Evolutionary conservation across 2,888 invertebrate genomes (phyloP).

Genomic region (Melipona bicolor): DNA sequence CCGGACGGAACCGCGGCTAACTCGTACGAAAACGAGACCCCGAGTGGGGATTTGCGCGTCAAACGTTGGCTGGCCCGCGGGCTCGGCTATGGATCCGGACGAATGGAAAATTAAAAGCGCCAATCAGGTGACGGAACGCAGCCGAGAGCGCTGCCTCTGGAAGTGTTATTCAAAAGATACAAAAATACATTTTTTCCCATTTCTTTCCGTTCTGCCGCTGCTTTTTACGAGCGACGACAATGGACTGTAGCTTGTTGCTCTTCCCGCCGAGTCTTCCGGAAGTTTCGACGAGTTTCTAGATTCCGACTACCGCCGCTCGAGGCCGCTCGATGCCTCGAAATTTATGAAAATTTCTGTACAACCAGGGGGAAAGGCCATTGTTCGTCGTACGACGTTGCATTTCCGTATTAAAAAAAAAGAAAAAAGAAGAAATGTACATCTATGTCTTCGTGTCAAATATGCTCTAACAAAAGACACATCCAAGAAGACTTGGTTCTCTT

Average conservation of each 20-base stretch:
- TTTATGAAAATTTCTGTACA: slow-evolving; percentile 27
- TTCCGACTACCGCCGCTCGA: neutral
- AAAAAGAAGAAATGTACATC: neutral
- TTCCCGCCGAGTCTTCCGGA: slow-evolving; percentile 19
- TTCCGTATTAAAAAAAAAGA: neutral
- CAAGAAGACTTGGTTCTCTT: neutral
- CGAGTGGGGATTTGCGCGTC: slow-evolving; percentile 61
- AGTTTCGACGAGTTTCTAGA: slow-evolving; percentile 27
- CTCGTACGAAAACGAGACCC: slow-evolving; percentile 42
- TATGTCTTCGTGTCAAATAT: neutral
- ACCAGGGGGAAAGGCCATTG: neutral
- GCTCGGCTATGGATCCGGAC: slow-evolving; percentile 50
- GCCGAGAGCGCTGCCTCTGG: slow-evolving; percentile 61
- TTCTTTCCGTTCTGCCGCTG: slow-evolving; percentile 30
- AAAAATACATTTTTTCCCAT: slow-evolving; percentile 62
- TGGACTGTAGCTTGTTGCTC: slow-evolving; percentile 34
- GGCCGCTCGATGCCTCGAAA: slow-evolving; percentile 2
- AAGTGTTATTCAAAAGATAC: slow-evolving; percentile 66
- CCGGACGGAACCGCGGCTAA: no score
- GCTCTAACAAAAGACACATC: neutral
- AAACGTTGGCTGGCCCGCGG: slow-evolving; percentile 60
- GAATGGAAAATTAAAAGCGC: slow-evolving; percentile 74
- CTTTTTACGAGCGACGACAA: slow-evolving; percentile 39
- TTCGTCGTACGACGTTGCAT: neutral
- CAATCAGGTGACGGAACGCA: slow-evolving; percentile 68